Evolutionary conservation across 2,113 vertebrate species (phyloP).

Genomic region (Hippocampus comes): DNA sequence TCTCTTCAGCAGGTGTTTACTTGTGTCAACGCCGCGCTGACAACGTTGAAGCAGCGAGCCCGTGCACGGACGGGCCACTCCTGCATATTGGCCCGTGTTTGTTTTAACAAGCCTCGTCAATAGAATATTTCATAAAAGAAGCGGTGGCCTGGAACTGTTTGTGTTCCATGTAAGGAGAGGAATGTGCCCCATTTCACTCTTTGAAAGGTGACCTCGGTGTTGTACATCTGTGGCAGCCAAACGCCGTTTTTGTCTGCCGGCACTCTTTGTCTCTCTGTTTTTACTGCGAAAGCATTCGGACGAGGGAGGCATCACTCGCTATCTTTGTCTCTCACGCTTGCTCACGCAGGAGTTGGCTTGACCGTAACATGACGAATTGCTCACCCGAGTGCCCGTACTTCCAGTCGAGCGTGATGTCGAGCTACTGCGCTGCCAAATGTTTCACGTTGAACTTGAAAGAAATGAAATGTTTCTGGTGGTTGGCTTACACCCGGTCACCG

Average conservation of each 20-base stretch:
- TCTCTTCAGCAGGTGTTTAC: slow-evolving; percentile 71
- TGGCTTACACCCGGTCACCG: slow-evolving; percentile 26
- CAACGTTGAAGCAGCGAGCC: slow-evolving; percentile 41
- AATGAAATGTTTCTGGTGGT: slow-evolving; percentile 7
- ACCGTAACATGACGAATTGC: slow-evolving; percentile 28
- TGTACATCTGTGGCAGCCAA: slow-evolving; percentile 47
- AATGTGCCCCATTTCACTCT: slow-evolving; percentile 63
- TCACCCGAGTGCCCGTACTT: slow-evolving; percentile 9
- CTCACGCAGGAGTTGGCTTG: slow-evolving; percentile 18
- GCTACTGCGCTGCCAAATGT: neutral
- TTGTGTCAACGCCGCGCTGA: slow-evolving; percentile 59
- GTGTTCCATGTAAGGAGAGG: slow-evolving; percentile 63
- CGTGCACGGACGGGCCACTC: slow-evolving; percentile 44
- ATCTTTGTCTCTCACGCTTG: slow-evolving; percentile 29
- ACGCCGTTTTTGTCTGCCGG: slow-evolving; percentile 64
- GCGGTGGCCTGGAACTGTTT: slow-evolving; percentile 68
- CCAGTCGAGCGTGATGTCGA: neutral
- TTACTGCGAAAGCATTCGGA: slow-evolving; percentile 43
- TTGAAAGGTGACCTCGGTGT: slow-evolving; percentile 69
- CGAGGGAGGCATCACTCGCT: slow-evolving; percentile 38
- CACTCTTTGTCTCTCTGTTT: slow-evolving; percentile 66
- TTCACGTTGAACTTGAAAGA: neutral
- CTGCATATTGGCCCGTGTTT: slow-evolving; percentile 59
- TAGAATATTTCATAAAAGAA: slow-evolving; percentile 72
- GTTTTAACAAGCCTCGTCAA: slow-evolving; percentile 67